Percentiles rank a stretch among this genome's conserved stretches.
phyloP scores from a whole-genome alignment of 2,888 invertebrate genomes.

The Brenthis ino region DNA sequence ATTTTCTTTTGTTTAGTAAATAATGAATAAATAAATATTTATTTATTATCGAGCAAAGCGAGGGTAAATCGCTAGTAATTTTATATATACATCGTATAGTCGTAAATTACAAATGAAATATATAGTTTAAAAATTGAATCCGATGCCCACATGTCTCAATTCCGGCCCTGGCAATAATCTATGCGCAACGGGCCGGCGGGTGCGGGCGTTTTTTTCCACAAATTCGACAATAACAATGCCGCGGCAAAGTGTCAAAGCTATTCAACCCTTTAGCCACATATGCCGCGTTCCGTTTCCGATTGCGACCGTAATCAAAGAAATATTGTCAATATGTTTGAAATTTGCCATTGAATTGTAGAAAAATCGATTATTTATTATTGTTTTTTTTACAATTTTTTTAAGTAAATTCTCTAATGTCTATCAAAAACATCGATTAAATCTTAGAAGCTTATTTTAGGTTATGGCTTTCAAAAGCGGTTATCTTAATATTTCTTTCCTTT shows the following conservation, averaged over 20 bases:
- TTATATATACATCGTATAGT: too few species aligned
- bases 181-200: slow-evolving; percentile 56
- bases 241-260: slow-evolving; percentile 67
- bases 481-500: too few species aligned
- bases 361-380: background rate
- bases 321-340: slow-evolving; percentile 4
- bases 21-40: too few species aligned
- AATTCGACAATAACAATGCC: slow-evolving; percentile 63
- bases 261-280: slow-evolving; percentile 72
- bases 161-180: slow-evolving; percentile 55
- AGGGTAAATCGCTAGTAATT: too few species aligned
- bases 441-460: too few species aligned
- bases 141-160: slow-evolving; percentile 30
- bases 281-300: slow-evolving; percentile 64
- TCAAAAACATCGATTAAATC: too few species aligned
- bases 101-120: background rate
- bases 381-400: too few species aligned
- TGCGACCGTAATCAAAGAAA: slow-evolving; percentile 33
- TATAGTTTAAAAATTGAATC: background rate
- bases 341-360: background rate
- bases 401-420: too few species aligned
- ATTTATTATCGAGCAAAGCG: too few species aligned
- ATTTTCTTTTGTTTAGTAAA: too few species aligned
- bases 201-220: slow-evolving; percentile 56
- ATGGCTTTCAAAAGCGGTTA: too few species aligned